phyloP scores from a whole-genome alignment of 2,888 invertebrate species.

The Geophilus truncorum region DNA sequence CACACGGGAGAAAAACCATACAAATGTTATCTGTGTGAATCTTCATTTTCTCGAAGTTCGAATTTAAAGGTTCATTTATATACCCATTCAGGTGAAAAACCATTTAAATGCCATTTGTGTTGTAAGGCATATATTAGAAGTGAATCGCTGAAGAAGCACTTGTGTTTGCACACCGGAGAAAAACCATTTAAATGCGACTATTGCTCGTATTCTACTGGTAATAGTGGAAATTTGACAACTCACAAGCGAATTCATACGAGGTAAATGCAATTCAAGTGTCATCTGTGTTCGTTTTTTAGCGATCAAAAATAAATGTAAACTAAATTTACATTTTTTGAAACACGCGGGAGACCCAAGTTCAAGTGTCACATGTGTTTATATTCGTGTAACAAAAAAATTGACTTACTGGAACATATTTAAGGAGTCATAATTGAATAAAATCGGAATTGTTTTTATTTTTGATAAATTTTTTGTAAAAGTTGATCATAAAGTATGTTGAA shows the following conservation, averaged over 20 bases:
- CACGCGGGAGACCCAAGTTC: no score
- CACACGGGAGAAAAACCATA: conserved; percentile 99
- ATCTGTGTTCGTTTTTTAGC: no score
- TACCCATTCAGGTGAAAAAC: conserved; percentile 99
- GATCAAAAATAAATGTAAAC: no score
- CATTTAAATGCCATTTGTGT: conserved; percentile 91
- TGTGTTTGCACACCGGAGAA: conserved; percentile 83
- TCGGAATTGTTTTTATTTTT: no score
- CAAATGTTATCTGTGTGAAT: conserved; percentile 92
- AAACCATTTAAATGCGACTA: conserved; percentile 98
- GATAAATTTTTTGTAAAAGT: no score
- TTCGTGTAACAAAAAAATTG: no score
- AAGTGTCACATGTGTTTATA: no score
- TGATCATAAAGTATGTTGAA: no score
- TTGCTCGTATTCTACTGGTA: conserved; percentile 92
- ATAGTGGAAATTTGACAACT: conserved; percentile 96
- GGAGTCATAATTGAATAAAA: no score
- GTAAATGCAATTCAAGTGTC: no score
- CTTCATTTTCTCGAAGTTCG: conserved; percentile 92
- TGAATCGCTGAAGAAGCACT: conserved; percentile 94
- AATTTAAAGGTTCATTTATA: conserved; percentile 97
- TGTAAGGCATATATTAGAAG: conserved; percentile 99
- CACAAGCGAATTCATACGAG: conserved; percentile 96
- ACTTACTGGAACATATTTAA: no score
- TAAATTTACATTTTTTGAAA: no score